These are phyloP conservation scores for Caenorhabditis wallacei DNA, from an alignment of 2,888 invertebrate species.

Conservation along the genomic window DNA sequence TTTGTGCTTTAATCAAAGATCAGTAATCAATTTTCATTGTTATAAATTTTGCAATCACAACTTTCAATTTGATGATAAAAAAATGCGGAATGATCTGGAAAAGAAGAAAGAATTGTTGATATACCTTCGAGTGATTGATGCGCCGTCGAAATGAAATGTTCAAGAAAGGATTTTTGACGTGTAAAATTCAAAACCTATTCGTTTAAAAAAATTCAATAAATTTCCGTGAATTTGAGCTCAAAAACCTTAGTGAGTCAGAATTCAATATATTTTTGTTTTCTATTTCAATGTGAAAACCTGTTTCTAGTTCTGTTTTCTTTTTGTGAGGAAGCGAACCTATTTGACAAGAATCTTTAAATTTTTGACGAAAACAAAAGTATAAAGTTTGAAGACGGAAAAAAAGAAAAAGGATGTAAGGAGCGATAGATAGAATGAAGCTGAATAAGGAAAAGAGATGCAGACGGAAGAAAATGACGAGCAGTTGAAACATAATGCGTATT, in stretches of 20 bases:
- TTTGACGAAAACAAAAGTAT: background rate
- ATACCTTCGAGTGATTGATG: constrained; percentile 5
- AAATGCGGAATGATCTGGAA: constrained; percentile 14
- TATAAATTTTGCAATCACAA: constrained; percentile 20
- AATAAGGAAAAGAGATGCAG: constrained; percentile 17
- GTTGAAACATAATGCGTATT: constrained; percentile 16
- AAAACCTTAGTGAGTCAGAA: too few species aligned
- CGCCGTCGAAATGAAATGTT: constrained; percentile 6
- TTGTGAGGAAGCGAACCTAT: background rate
- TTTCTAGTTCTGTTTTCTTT: constrained; percentile 10
- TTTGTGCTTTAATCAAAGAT: constrained; percentile 16
- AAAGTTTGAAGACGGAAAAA: background rate
- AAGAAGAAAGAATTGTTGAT: background rate
- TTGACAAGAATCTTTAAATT: background rate
- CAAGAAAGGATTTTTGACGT: background rate
- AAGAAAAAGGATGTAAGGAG: constrained; percentile 5
- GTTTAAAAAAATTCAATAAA: too few species aligned
- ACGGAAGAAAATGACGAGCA: constrained; percentile 15
- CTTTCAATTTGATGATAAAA: constrained; percentile 13
- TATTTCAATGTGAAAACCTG: background rate
- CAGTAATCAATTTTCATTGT: constrained; percentile 17
- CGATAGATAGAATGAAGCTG: background rate
- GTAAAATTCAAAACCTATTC: too few species aligned
- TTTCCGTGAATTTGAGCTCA: too few species aligned
- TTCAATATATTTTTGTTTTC: too few species aligned